phyloP scores from a whole-genome alignment of 2,888 invertebrate genomes.

The Microchrysa polita region DNA sequence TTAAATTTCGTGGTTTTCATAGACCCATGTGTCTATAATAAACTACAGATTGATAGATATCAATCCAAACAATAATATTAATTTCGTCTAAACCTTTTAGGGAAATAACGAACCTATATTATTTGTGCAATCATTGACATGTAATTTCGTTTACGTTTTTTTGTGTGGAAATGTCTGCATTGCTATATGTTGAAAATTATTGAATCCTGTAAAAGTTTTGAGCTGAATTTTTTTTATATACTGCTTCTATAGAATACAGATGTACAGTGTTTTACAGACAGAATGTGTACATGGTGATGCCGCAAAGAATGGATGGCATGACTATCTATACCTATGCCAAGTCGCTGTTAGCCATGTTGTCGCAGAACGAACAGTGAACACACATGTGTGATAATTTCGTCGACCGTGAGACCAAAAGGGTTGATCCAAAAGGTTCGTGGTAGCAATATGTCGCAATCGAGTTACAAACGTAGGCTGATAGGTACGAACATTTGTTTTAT shows the following conservation, averaged over 20 bases:
- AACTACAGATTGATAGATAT: neutral
- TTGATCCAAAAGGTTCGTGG: constrained; percentile 19
- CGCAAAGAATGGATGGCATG: neutral
- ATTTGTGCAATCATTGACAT: constrained; percentile 30
- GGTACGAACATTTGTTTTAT: neutral
- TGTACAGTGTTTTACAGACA: too few relatives aligned
- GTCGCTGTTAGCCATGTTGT: constrained; percentile 30
- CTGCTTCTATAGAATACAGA: neutral
- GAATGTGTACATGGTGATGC: too few relatives aligned
- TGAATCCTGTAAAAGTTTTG: constrained; percentile 25
- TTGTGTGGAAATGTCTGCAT: constrained; percentile 1
- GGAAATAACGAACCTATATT: constrained; percentile 24
- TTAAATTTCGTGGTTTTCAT: constrained; percentile 19
- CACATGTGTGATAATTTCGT: constrained; percentile 24
- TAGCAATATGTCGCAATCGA: neutral
- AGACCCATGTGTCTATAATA: constrained; percentile 5
- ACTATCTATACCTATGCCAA: too few relatives aligned
- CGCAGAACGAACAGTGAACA: too few relatives aligned
- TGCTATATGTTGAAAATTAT: constrained; percentile 25
- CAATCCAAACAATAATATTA: neutral
- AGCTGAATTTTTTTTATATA: neutral
- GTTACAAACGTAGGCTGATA: neutral
- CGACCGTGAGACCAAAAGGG: constrained; percentile 40
- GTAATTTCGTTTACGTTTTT: constrained; percentile 24
- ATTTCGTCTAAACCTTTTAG: constrained; percentile 12